Conservation (phyloP, 2,888 invertebrate genomes). For the Girardia tigrina region DNA sequence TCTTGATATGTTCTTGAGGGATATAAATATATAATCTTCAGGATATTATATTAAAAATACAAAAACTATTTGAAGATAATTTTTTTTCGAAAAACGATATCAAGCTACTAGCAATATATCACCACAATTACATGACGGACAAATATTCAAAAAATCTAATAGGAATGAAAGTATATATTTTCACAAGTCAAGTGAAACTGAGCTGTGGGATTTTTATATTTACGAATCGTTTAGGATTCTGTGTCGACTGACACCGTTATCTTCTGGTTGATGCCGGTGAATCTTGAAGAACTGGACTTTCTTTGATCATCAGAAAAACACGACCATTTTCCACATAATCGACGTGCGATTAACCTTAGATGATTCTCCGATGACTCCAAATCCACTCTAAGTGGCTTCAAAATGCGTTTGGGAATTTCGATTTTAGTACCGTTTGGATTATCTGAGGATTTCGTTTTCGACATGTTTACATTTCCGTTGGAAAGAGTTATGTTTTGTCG, state of each 20-base stretch:
- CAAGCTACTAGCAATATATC: background rate
- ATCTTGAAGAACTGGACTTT: background rate
- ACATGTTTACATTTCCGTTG: background rate
- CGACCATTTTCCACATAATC: background rate
- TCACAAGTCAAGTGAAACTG: background rate
- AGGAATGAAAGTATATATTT: background rate
- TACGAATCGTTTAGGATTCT: background rate
- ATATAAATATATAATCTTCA: no score
- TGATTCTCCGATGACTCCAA: background rate
- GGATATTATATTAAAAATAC: no score
- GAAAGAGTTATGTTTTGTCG: background rate
- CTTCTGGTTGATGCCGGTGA: background rate
- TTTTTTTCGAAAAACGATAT: no score
- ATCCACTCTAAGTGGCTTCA: background rate
- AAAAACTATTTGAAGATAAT: no score
- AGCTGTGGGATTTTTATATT: background rate
- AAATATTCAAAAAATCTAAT: background rate
- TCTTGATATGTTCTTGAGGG: no score
- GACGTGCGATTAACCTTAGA: background rate
- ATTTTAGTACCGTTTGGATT: background rate
- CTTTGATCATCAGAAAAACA: background rate
- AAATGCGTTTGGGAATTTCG: background rate
- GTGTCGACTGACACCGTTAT: background rate
- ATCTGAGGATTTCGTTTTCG: background rate
- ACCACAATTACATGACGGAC: background rate